Conservation (phyloP, 2,888 invertebrate genomes). For the Hesperia comma region DNA sequence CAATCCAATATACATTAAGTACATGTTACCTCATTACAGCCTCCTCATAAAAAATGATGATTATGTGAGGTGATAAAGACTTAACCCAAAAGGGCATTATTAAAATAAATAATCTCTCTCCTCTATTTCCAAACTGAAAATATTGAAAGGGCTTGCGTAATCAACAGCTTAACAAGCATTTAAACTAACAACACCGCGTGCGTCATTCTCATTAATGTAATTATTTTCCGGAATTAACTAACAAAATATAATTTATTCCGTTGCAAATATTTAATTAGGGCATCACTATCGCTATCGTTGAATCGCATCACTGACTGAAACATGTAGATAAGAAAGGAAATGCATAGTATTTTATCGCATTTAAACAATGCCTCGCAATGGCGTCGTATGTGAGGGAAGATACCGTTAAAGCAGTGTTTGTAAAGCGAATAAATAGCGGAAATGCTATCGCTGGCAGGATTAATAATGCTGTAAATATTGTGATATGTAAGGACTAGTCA, state of each 20-base stretch:
- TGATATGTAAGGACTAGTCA: background rate
- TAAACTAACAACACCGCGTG: background rate
- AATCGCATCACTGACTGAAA: constrained; percentile 16
- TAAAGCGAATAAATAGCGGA: background rate
- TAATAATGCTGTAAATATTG: background rate
- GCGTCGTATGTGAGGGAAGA: background rate
- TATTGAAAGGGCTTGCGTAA: too few species aligned
- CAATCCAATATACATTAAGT: too few species aligned
- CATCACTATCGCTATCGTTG: constrained; percentile 27
- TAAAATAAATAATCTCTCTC: too few species aligned
- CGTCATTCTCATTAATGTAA: constrained; percentile 17
- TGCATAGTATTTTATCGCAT: constrained; percentile 28
- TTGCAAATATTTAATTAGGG: constrained; percentile 33
- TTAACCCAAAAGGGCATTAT: too few species aligned
- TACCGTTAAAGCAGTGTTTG: background rate
- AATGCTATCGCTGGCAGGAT: background rate
- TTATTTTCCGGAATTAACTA: constrained; percentile 18
- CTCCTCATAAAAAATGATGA: too few species aligned
- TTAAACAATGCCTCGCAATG: constrained; percentile 20
- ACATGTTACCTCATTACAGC: too few species aligned
- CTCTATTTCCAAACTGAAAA: too few species aligned
- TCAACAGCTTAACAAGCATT: too few species aligned
- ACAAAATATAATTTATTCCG: constrained; percentile 31
- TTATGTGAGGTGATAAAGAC: too few species aligned
- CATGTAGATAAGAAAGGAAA: constrained; percentile 28